These are phyloP conservation scores for Phyllostomus hastatus DNA, from an alignment of 2,113 vertebrate species.

Conservation along the genomic window DNA sequence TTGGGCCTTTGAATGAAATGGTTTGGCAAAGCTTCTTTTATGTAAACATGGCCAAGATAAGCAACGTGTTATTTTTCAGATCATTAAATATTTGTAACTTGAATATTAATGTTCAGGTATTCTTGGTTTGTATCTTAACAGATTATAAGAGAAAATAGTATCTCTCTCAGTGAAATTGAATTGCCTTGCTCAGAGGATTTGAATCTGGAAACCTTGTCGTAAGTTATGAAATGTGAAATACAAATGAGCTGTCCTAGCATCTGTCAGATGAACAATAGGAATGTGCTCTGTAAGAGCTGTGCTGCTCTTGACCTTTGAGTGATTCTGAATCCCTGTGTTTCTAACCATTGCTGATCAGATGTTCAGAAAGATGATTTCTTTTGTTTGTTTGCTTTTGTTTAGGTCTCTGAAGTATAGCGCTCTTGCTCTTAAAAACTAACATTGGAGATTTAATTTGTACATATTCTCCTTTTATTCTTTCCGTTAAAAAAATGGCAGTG, in stretches of 20 bases:
- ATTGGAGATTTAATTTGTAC: background rate
- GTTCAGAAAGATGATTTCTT: background rate
- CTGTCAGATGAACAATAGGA: background rate
- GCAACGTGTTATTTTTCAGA: background rate
- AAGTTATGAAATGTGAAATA: slow-evolving; percentile 77
- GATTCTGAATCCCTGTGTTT: background rate
- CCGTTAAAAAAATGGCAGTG: background rate
- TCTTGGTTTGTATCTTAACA: slow-evolving; percentile 64
- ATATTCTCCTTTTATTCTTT: background rate
- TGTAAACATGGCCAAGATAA: background rate
- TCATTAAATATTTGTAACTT: background rate
- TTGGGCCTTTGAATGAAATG: background rate
- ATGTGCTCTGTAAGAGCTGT: background rate
- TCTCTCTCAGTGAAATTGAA: slow-evolving; percentile 86
- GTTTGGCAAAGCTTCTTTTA: slow-evolving; percentile 6
- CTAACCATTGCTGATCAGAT: background rate
- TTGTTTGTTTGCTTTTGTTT: background rate
- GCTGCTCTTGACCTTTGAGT: background rate
- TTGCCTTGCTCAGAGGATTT: slow-evolving; percentile 91
- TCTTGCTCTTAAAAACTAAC: background rate
- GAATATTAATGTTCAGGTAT: background rate
- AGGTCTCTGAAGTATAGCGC: background rate
- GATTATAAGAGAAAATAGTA: slow-evolving; percentile 95
- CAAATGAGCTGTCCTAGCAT: background rate
- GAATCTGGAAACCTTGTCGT: slow-evolving; percentile 96